Evolutionary conservation across 2,797 vertebrate species (phyloP), one percentile per base, ranked within the genome.

Genomic region (Acanthis flammea): DNA sequence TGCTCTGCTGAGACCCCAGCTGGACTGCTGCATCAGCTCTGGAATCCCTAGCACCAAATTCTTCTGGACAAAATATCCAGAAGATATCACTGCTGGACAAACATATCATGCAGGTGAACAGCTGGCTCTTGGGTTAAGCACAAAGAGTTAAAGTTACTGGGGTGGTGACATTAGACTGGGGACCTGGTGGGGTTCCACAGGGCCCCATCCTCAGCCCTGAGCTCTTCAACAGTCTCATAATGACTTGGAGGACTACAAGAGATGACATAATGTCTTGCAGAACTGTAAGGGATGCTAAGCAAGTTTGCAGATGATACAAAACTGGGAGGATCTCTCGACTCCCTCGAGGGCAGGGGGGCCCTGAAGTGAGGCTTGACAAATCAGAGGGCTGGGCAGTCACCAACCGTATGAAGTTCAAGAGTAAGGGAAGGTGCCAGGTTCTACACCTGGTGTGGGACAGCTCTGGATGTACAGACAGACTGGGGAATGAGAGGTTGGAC

Each of bases 391-490:
- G 45, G 25, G 31, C 30, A 31, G 4, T 44, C 25, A 51, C 27
- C 31, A 60, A 2, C 18, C 18, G 9, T 7, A 5, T 27, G 28
- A 71, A 45, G 18, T 37, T 61, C 27, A 37, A 6, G 21, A 14
- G 35, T 22, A 22, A 30, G 11, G 39, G 11, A 14, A 45, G 7
- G 3, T 44, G 17, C 17, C 0, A 0, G 17, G 1, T 35, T 51
- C 0, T 44, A 21, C 21, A 9, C 21, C 16, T 42, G 17, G 27
- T 0, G 1, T 60, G 21, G 21, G 3, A 4, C 54, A 60, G 0
- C 10, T 13, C 10, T 35, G 65, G 17, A 17, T 50, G 7, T 17
- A 31, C 2, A 5, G 54, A 51, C 45, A 68, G 37, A 10, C 8
- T 42, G 31, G 16, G 53, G 14, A 39, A 57, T 39, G 28, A 47